phyloP scores from a whole-genome alignment of 2,113 vertebrate genomes.

The Scartelaos histophorus region DNA sequence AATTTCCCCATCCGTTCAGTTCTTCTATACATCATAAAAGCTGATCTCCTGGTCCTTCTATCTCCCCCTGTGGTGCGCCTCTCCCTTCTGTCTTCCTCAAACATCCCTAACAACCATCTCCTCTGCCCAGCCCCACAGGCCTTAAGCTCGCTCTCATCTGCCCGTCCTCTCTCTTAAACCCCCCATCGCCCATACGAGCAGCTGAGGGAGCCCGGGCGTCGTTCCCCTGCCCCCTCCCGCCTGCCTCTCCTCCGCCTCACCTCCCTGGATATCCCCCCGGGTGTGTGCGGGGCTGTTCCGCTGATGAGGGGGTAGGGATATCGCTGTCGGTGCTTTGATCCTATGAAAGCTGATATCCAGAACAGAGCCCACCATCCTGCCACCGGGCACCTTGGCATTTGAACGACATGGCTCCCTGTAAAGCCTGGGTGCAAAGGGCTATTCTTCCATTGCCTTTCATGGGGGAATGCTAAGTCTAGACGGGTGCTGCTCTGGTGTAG shows the following conservation, averaged over 20 bases:
- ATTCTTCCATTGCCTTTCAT: conserved; percentile 60
- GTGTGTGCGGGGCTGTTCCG: conserved; percentile 63
- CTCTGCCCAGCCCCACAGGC: conserved; percentile 68
- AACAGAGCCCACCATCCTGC: conserved; percentile 67
- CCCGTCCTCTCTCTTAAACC: conserved; percentile 59
- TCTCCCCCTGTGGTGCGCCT: conserved; percentile 49
- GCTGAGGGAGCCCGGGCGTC: conserved; percentile 14
- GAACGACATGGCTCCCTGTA: conserved; percentile 65
- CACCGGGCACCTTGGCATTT: conserved; percentile 73
- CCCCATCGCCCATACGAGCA: conserved; percentile 40
- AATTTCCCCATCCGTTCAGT: not conserved
- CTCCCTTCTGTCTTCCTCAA: conserved; percentile 70
- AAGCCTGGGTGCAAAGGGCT: conserved; percentile 59
- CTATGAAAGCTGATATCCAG: conserved; percentile 77
- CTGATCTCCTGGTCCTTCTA: conserved; percentile 23
- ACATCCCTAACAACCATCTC: conserved; percentile 68
- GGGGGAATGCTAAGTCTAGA: conserved; percentile 67
- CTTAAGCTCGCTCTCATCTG: conserved; percentile 66
- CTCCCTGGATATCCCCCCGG: conserved; percentile 58
- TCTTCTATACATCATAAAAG: conserved; percentile 2
- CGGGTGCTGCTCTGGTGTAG: conserved; percentile 64
- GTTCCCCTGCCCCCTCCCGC: conserved; percentile 28
- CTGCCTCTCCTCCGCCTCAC: conserved; percentile 37
- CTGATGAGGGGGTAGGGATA: conserved; percentile 73
- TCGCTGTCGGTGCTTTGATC: conserved; percentile 77